Evolutionary conservation across 2,797 vertebrate genomes (phyloP), one percentile per base, ranked within the genome.

Genomic region (Pteropus rufus): DNA sequence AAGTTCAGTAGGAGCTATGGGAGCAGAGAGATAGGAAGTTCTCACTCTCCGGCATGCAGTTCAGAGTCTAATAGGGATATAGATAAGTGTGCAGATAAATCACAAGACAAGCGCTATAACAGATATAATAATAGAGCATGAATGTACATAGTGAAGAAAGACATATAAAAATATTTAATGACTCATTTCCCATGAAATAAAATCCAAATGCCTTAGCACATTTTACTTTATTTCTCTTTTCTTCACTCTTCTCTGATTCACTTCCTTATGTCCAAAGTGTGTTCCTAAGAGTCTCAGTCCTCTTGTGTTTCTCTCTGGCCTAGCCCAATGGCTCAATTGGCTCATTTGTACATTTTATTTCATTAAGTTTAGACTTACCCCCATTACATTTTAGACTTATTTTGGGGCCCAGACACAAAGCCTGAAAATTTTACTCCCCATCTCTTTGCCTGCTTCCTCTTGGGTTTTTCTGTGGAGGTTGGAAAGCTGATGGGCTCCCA

Each of bases 401-500:
- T 96, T 88, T 64, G 95, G 52, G 73, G 39, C 39, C 64, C 65
- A 89, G 41, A 91, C 24, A 72, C 54, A 95, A 93, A 75, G 65
- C 56, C 79, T 96, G 86, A 24, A 89, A 80, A 65, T 72, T 93
- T 44, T n/a, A 54, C 39, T 49, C n/a, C 54, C 84, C 39, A 7
- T 19, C 39, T 91, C 72, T 94, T 85, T 95, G 89, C 75, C 72
- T 76, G 77, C 46, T 23, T 88, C 52, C 76, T 2, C 69, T 93
- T 23, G 76, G 86, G 88, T 29, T 90, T 92, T 77, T 82, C 70
- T 86, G 62, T 62, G 39, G 77, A 93, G 73, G 34, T 16, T 84
- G 89, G 93, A 91, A 87, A 94, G 62, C n/a, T 67, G 90, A 72
- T 89, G 89, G 92, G 49, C 87, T 96, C 95, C 95, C 73, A 82